Conservation (phyloP, 2,888 invertebrate genomes). For the Pseudococcus jackbeardsleyi region DNA sequence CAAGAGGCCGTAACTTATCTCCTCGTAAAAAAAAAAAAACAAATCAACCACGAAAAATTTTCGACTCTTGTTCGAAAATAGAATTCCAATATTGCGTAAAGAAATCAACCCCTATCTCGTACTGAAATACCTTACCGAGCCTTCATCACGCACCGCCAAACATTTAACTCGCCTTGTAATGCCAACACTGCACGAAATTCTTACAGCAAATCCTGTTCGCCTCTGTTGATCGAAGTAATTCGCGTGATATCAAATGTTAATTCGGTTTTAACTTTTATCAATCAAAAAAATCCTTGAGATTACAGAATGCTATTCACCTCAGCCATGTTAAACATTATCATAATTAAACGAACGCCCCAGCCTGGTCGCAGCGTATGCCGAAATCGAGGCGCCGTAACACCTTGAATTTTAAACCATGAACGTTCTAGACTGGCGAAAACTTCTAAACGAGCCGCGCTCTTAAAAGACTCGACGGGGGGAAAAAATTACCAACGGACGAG, state of each 20-base stretch:
- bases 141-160: not conserved
- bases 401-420: not conserved
- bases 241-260: conserved; percentile 51
- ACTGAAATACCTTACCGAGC: not conserved
- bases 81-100: not conserved
- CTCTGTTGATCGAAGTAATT: conserved; percentile 26
- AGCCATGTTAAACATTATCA: conserved; percentile 32
- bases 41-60: not conserved
- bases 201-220: not conserved
- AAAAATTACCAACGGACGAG: not conserved
- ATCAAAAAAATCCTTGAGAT: conserved; percentile 41
- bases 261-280: conserved; percentile 43
- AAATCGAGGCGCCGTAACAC: conserved; percentile 29
- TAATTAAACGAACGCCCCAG: conserved; percentile 31
- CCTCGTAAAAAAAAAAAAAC: not conserved
- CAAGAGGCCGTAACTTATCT: not conserved
- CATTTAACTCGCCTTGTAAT: conserved; percentile 17
- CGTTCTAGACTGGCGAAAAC: not conserved
- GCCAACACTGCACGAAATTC: conserved; percentile 46
- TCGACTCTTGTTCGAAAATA: not conserved
- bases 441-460: not conserved
- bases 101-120: not conserved
- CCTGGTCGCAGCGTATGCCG: not conserved
- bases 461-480: not conserved
- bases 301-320: conserved; percentile 39